A percentile compares a stretch with the other conserved stretches of the same genome.
Evolutionary conservation across 2,113 vertebrate genomes (phyloP).

Genomic region (Corythoichthys intestinalis): DNA sequence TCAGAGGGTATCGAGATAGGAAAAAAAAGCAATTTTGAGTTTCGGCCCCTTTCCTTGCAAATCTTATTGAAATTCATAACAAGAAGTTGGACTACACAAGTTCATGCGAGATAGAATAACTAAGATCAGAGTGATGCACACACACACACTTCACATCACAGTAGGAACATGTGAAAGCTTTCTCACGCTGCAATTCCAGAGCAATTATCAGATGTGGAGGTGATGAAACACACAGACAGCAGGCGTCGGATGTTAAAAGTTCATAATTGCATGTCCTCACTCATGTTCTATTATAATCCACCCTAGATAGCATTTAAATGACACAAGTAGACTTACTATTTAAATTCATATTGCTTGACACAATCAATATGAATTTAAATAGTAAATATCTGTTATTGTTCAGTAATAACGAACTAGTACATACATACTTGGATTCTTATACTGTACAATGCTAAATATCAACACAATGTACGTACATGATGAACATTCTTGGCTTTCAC

Average conservation of each 20-base stretch:
- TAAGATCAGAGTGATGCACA: neutral
- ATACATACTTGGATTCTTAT: no score
- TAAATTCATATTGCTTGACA: no score
- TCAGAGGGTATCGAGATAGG: neutral
- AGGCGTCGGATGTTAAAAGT: neutral
- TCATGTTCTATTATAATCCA: neutral
- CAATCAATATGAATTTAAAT: no score
- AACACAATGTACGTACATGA: no score
- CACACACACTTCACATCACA: neutral
- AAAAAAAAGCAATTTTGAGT: constrained; percentile 7
- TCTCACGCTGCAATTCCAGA: constrained; percentile 8
- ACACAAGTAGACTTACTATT: neutral
- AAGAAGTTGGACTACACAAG: neutral
- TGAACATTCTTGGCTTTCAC: no score
- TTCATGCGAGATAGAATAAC: neutral
- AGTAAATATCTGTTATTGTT: no score
- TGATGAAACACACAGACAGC: neutral
- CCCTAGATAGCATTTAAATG: neutral
- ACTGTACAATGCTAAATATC: no score
- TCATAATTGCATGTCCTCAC: neutral
- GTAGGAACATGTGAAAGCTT: neutral
- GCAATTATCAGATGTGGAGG: constrained; percentile 1
- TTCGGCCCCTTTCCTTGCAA: neutral
- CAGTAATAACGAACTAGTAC: no score
- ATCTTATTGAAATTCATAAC: neutral